Conservation (phyloP, 2,113 vertebrate genomes). For the Thunnus maccoyii region DNA sequence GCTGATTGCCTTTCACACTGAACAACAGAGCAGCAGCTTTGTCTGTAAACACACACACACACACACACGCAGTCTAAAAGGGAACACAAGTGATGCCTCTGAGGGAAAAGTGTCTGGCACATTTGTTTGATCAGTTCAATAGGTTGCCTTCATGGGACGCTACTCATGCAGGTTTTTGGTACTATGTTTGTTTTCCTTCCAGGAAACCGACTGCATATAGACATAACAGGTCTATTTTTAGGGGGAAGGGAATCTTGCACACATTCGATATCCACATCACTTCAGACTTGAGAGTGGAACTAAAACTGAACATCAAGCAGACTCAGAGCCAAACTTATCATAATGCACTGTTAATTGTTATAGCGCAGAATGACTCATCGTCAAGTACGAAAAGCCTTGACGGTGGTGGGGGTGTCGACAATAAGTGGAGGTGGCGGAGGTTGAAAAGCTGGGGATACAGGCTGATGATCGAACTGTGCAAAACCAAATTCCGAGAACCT, state of each 20-base stretch:
- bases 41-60: background rate
- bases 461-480: background rate
- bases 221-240: slow-evolving; percentile 43
- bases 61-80: slow-evolving; percentile 6
- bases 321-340: slow-evolving; percentile 12
- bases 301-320: slow-evolving; percentile 20
- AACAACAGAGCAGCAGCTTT: slow-evolving; percentile 42
- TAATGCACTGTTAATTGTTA: slow-evolving; percentile 52
- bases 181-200: slow-evolving; percentile 51
- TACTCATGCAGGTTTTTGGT: slow-evolving; percentile 25
- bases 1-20: slow-evolving; percentile 49
- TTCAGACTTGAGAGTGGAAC: slow-evolving; percentile 6
- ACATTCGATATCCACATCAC: slow-evolving; percentile 29
- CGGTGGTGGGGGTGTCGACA: slow-evolving; percentile 31
- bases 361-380: slow-evolving; percentile 47
- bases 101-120: slow-evolving; percentile 18
- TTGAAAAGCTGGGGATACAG: slow-evolving; percentile 1
- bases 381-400: slow-evolving; percentile 27
- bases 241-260: slow-evolving; percentile 12
- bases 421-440: slow-evolving; percentile 26
- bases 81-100: slow-evolving; percentile 26
- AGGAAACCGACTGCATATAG: slow-evolving; percentile 15
- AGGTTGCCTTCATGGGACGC: slow-evolving; percentile 23
- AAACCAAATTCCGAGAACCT: background rate
- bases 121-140: slow-evolving; percentile 37